Percentiles rank a stretch among this genome's conserved stretches.
phyloP scores from a whole-genome alignment of 1,140 invertebrate genomes.

The Drosophila paulistorum region DNA sequence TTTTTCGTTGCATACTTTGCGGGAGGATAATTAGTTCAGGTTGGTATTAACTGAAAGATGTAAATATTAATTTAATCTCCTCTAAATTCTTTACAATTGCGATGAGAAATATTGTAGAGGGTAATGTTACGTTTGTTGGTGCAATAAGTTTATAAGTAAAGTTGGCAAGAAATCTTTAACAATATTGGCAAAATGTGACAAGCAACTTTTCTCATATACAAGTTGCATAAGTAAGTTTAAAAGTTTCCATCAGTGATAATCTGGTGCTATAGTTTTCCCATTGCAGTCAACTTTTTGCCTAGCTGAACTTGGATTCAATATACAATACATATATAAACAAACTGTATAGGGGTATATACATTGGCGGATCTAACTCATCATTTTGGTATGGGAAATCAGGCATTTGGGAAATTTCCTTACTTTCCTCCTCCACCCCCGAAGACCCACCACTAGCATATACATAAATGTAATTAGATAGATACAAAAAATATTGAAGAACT shows the following conservation, averaged over 20 bases:
- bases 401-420: no score
- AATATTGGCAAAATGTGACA: not conserved
- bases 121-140: not conserved
- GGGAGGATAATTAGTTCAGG: no score
- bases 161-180: not conserved
- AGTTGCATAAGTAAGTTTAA: not conserved
- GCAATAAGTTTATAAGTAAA: not conserved
- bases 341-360: no score
- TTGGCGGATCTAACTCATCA: no score
- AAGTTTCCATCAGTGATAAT: constrained; percentile 2
- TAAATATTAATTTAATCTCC: no score
- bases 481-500: not conserved
- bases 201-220: not conserved
- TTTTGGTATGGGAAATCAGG: no score
- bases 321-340: not conserved
- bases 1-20: no score
- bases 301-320: not conserved
- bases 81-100: no score
- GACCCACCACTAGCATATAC: not conserved
- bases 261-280: not conserved
- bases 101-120: not conserved
- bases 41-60: no score
- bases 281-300: not conserved
- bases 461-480: constrained; percentile 2
- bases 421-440: no score